Percentiles rank a stretch among this genome's conserved stretches.
Conservation (phyloP, 2,113 vertebrate species). For the Apeltes quadracus region DNA sequence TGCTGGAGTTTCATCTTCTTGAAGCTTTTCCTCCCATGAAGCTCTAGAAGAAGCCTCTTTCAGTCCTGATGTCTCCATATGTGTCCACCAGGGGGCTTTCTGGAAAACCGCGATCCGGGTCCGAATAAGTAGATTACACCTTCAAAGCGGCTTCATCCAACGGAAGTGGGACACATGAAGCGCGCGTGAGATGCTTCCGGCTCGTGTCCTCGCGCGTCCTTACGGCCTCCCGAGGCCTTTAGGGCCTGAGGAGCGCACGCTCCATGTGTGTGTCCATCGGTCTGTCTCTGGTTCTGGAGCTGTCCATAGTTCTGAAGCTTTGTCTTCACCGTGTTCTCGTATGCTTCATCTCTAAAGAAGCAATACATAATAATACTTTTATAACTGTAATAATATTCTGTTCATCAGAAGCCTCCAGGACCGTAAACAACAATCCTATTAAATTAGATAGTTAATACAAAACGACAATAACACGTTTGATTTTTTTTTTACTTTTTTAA, state of each 20-base stretch:
- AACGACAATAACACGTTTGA: not conserved
- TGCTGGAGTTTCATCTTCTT: too few relatives aligned
- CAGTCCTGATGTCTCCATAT: not conserved
- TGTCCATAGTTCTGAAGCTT: constrained; percentile 73
- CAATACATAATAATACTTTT: not conserved
- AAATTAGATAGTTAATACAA: not conserved
- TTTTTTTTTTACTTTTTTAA: not conserved
- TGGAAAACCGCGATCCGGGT: not conserved
- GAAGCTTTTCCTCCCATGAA: too few relatives aligned
- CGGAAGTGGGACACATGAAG: accelerated
- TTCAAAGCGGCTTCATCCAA: not conserved
- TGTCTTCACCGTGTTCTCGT: not conserved
- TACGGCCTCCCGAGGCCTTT: too few relatives aligned
- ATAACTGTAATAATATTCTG: too few relatives aligned
- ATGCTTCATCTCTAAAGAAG: not conserved
- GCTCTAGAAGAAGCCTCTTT: too few relatives aligned
- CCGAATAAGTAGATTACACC: not conserved
- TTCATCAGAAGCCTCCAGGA: not conserved
- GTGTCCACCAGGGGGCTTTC: constrained; percentile 63
- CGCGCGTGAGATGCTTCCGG: not conserved
- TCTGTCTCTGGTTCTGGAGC: constrained; percentile 46
- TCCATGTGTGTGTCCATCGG: not conserved
- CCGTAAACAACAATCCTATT: not conserved
- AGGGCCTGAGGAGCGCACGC: too few relatives aligned
- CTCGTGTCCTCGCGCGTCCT: not conserved